Base-by-base conservation (phyloP, 2,113 vertebrate genomes). In the Polypterus senegalus region DNA sequence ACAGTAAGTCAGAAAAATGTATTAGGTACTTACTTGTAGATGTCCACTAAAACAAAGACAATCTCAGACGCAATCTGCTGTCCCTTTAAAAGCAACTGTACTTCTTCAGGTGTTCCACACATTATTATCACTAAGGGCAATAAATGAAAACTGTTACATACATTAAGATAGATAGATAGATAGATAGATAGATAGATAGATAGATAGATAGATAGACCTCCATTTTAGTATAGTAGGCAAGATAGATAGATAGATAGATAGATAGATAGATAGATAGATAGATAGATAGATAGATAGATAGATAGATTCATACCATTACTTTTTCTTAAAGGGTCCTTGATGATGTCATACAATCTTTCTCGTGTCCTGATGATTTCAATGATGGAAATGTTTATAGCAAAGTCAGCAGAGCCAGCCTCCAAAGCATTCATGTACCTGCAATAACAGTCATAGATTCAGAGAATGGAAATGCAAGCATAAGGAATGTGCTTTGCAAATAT, bases 401-500 rank as follows among this genome's bases (percentile, higher is more conserved):
- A 97, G 1, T 69, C 61, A 27, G 83, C 77, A 3, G 89, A 77
- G 27, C 83, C 48, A 53, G 91, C 88, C n/a, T 95, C 92, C 68
- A 98, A 57, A 0, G 88, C 92, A 45, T 96, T 97, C 53, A 92
- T 85, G 70, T 97, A 98, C 96, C 96, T 98, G 66, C 10, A n/a
- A 68, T n/a, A 70, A 59, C 27, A 27, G 27, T 27, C 27, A 27
- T 27, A 27, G 27, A 27, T 27, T 27, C 27, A 27, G 2, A 27
- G 27, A 27, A 1, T 27, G 27, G 27, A 27, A 27, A 27, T 27
- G 27, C 27, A 27, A 27, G 27, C 27, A 27, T 27, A 27, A 27
- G 27, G 27, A 27, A 27, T 2, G 27, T 27, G 27, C 27, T 27
- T 27, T 27, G 27, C 2, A 27, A 27, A 27, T 27, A 27, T 27